Percentiles rank a stretch among this genome's conserved stretches.
Conservation (phyloP, 2,888 invertebrate species). For the Yponomeuta sedellus region DNA sequence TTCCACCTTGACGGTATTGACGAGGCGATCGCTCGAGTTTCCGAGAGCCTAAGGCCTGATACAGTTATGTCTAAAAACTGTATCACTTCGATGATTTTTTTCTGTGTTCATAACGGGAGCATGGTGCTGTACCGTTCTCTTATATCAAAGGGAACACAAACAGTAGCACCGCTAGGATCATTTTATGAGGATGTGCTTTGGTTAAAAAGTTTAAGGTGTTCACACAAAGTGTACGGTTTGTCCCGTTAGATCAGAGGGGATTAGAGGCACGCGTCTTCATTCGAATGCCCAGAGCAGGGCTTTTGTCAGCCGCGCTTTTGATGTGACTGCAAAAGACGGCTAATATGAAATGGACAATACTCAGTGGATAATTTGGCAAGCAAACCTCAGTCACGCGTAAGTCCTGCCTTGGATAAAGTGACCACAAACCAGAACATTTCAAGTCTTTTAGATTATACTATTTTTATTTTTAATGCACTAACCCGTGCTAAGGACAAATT, state of each 20-base stretch:
- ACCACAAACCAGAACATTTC: not conserved
- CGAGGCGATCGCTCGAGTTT: constrained; percentile 35
- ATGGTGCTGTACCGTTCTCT: constrained; percentile 53
- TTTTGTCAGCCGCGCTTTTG: constrained; percentile 57
- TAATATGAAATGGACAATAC: constrained; percentile 39
- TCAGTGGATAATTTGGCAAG: constrained; percentile 48
- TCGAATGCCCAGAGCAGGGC: constrained; percentile 40
- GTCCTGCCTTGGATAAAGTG: constrained; percentile 34
- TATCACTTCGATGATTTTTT: constrained; percentile 59
- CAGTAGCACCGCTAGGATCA: constrained; percentile 50
- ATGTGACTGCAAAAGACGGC: constrained; percentile 68
- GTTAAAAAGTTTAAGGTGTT: constrained; percentile 65
- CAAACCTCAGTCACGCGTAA: constrained; percentile 51
- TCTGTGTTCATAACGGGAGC: constrained; percentile 55
- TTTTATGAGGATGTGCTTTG: constrained; percentile 58
- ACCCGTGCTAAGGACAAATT: too few species aligned
- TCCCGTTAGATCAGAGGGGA: constrained; percentile 73
- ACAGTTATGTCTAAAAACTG: constrained; percentile 71
- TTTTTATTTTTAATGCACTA: too few species aligned
- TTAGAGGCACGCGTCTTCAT: constrained; percentile 68
- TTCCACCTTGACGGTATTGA: constrained; percentile 60
- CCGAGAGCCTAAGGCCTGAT: constrained; percentile 49
- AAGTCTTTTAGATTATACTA: too few species aligned
- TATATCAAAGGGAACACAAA: constrained; percentile 55
- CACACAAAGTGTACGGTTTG: constrained; percentile 48